phyloP scores from a whole-genome alignment of 2,888 invertebrate species.

The Ophion slaviceki region DNA sequence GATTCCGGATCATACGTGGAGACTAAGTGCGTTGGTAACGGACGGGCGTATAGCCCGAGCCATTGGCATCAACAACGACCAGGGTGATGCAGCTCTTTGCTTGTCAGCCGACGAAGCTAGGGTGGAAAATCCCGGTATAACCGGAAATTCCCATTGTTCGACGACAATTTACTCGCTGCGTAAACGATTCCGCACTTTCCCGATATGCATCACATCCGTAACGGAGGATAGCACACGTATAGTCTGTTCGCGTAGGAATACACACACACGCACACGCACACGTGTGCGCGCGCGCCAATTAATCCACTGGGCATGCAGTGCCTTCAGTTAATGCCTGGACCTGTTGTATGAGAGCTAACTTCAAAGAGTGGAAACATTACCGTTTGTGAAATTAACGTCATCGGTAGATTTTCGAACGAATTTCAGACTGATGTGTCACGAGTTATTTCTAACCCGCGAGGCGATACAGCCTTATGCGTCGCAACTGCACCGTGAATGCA shows the following conservation, averaged over 20 bases:
- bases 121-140: constrained; percentile 26
- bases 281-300: neutral
- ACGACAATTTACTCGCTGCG: constrained; percentile 26
- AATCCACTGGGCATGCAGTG: neutral
- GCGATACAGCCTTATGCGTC: too few relatives aligned
- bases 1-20: neutral
- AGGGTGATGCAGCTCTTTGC: neutral
- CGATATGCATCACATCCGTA: constrained; percentile 41
- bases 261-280: too few relatives aligned
- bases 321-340: too few relatives aligned
- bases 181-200: constrained; percentile 11
- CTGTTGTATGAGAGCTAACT: too few relatives aligned
- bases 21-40: neutral
- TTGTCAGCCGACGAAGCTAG: neutral
- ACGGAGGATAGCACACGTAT: constrained; percentile 15
- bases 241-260: neutral
- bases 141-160: constrained; percentile 45
- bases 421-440: too few relatives aligned
- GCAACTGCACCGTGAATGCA: too few relatives aligned
- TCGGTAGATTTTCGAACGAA: too few relatives aligned
- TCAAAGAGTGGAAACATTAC: too few relatives aligned
- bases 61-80: neutral
- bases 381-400: too few relatives aligned
- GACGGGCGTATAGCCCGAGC: neutral
- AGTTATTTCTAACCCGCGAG: too few relatives aligned